Conservation (phyloP, 92 coral and sea anemone species). For the Virgularia gustaviana region DNA sequence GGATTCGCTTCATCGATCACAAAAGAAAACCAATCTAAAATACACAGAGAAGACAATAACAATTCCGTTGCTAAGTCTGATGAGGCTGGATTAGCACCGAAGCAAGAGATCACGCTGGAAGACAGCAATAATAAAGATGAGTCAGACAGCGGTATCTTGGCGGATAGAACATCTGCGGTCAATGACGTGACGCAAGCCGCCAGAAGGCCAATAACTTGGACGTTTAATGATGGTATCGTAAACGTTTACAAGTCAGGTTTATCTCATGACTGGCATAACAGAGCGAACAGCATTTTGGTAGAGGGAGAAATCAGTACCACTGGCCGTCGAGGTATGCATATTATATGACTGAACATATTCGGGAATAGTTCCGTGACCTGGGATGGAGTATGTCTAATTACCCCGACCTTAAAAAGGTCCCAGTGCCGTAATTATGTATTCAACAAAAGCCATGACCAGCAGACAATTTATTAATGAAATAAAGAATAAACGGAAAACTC, state of each 20-base stretch:
- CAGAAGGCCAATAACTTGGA: conserved; percentile 19
- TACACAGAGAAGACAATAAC: no score
- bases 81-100: no score
- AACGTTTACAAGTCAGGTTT: neutral
- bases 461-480: no score
- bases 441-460: no score
- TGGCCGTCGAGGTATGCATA: conserved; percentile 10
- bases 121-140: conserved; percentile 86
- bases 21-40: no score
- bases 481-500: no score
- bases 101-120: conserved; percentile 43
- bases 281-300: neutral
- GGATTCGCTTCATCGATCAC: neutral
- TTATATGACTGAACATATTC: neutral
- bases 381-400: no score
- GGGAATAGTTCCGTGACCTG: neutral
- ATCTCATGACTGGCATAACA: neutral
- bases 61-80: no score
- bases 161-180: conserved; percentile 63
- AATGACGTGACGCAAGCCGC: conserved; percentile 13
- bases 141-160: conserved; percentile 81
- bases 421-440: no score
- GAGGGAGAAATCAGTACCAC: neutral
- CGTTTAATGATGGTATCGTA: neutral
- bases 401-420: no score